Percentiles rank a stretch among this genome's conserved stretches.
These are phyloP conservation scores for Heliocidaris tuberculata DNA, from an alignment of 35 echinoderm and acorn worm species.

Conservation along the genomic window DNA sequence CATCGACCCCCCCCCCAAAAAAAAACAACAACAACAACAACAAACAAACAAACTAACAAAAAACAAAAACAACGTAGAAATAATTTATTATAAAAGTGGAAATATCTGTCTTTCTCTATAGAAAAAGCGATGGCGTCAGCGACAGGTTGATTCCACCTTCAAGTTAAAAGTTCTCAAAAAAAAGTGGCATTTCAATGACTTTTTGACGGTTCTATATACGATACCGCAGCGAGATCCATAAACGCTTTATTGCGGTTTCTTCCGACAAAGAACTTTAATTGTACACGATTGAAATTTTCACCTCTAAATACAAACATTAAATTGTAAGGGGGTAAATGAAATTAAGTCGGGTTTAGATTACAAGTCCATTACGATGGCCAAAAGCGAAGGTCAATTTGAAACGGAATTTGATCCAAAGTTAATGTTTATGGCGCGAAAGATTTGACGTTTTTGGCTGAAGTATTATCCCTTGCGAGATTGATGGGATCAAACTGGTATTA, in stretches of 20 bases:
- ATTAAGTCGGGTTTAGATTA: background rate
- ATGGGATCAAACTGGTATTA: background rate
- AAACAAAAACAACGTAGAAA: too few species aligned
- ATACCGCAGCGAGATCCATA: background rate
- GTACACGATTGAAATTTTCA: background rate
- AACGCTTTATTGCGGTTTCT: background rate
- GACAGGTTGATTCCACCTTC: too few species aligned
- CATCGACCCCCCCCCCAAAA: too few species aligned
- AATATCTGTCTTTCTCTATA: too few species aligned
- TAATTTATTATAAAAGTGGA: too few species aligned
- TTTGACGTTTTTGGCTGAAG: background rate
- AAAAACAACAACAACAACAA: too few species aligned
- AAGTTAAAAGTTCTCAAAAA: background rate
- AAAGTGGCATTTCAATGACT: background rate
- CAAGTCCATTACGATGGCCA: background rate
- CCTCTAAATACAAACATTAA: background rate
- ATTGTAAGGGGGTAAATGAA: background rate
- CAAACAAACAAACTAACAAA: too few species aligned
- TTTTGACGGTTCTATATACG: background rate
- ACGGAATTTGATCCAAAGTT: background rate
- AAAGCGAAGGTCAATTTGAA: background rate
- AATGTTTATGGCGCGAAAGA: constrained; percentile 8
- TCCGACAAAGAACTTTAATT: background rate
- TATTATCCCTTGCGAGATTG: background rate
- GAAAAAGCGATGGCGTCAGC: too few species aligned